Conservation (phyloP, 1,140 invertebrate species). For the Acromyrmex charruanus region DNA sequence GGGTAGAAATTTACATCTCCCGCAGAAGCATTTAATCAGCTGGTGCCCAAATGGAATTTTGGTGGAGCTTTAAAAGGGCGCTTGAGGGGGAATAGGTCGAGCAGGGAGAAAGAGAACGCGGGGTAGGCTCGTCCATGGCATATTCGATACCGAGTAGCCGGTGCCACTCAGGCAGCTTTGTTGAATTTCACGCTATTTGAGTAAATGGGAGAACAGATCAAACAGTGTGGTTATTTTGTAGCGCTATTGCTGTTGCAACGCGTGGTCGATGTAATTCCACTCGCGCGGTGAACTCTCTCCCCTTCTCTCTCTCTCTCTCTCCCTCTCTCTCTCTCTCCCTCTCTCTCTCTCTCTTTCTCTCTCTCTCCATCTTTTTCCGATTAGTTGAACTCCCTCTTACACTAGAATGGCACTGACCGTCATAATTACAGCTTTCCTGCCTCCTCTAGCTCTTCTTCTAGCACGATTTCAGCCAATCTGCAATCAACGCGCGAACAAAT, state of each 20-base stretch:
- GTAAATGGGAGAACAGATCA: constrained; percentile 82
- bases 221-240: constrained; percentile 82
- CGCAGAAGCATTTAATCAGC: constrained; percentile 76
- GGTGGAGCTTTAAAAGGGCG: constrained; percentile 73
- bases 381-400: constrained; percentile 18
- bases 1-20: constrained; percentile 72
- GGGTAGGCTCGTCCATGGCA: constrained; percentile 55
- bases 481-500: constrained; percentile 78
- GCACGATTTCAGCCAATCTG: constrained; percentile 78
- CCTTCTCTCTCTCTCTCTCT: constrained; percentile 48
- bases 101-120: not conserved
- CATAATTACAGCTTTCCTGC: constrained; percentile 76
- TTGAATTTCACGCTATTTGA: constrained; percentile 84
- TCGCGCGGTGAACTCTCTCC: constrained; percentile 22
- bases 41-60: constrained; percentile 72
- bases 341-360: constrained; percentile 57
- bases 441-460: constrained; percentile 62
- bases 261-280: constrained; percentile 32
- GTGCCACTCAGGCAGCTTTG: constrained; percentile 81
- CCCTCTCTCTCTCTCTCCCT: not conserved
- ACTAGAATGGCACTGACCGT: constrained; percentile 55
- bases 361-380: constrained; percentile 25
- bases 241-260: constrained; percentile 50
- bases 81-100: constrained; percentile 28
- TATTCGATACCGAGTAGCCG: constrained; percentile 73